These are phyloP conservation scores for Mastigias papua DNA, from an alignment of 30 jellyfish, hydroid and myxozoan genomes.

Conservation along the genomic window DNA sequence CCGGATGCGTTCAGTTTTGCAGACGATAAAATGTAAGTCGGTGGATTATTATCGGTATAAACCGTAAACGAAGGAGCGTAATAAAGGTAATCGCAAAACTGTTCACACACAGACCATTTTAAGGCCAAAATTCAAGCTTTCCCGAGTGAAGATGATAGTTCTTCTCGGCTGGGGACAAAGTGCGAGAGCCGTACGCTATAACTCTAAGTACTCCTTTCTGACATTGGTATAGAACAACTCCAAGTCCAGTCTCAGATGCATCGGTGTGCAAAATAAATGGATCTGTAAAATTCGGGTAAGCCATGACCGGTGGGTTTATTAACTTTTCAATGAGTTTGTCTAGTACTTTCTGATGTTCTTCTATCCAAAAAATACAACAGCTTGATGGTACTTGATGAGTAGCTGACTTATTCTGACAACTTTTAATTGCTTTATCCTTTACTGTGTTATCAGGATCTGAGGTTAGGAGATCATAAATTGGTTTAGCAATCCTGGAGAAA, in stretches of 20 bases:
- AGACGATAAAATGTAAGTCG: constrained; percentile 4
- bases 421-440: too few species aligned
- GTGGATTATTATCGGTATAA: constrained; percentile 26
- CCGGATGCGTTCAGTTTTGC: constrained; percentile 54
- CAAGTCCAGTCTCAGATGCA: constrained; percentile 54
- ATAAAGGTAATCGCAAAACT: constrained; percentile 19
- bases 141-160: constrained; percentile 50
- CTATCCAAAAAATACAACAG: too few species aligned
- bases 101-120: constrained; percentile 41
- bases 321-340: not conserved
- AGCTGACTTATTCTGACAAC: too few species aligned
- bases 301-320: constrained; percentile 44
- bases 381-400: too few species aligned
- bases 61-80: constrained; percentile 36
- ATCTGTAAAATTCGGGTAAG: constrained; percentile 44
- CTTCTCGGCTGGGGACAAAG: constrained; percentile 38
- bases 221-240: constrained; percentile 37
- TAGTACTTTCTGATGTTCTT: too few species aligned
- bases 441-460: too few species aligned
- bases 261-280: constrained; percentile 47
- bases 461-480: too few species aligned
- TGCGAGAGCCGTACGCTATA: constrained; percentile 48
- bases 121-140: constrained; percentile 54
- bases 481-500: too few species aligned
- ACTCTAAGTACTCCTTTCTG: constrained; percentile 9